Evolutionary conservation across 2,888 invertebrate species (phyloP).

Genomic region (Melieria picta): DNA sequence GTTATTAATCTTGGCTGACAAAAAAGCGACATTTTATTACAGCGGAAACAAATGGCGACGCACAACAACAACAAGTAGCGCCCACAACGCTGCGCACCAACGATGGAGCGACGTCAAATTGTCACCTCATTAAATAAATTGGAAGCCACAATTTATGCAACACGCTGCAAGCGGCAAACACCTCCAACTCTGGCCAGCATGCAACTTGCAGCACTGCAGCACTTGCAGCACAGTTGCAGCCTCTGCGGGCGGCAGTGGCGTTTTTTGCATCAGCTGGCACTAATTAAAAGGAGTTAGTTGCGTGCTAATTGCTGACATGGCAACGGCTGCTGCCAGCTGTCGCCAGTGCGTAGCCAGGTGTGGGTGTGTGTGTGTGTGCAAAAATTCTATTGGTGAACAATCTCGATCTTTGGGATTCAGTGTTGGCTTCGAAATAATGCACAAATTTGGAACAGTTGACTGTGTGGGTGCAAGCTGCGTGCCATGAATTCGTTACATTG

Average conservation of each 20-base stretch:
- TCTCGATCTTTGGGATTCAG: no score
- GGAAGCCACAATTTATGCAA: conserved; percentile 20
- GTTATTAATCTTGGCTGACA: conserved; percentile 1
- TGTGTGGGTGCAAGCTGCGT: no score
- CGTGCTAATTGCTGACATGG: conserved; percentile 2
- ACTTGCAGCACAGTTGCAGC: no score
- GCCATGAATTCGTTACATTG: no score
- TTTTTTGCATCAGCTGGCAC: neutral
- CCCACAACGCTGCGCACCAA: no score
- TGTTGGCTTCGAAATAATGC: no score
- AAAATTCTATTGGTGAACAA: no score
- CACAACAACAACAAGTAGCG: neutral
- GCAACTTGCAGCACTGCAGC: no score
- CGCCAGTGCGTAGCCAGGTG: neutral
- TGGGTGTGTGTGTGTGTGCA: no score
- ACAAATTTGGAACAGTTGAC: no score
- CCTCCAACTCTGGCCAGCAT: neutral
- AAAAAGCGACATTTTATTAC: neutral
- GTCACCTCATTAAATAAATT: conserved; percentile 29
- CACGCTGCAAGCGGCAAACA: neutral
- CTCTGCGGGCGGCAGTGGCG: neutral
- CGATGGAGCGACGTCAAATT: conserved; percentile 11
- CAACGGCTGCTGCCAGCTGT: neutral
- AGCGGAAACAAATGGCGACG: neutral
- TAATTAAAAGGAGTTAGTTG: neutral